A percentile compares a stretch with the other conserved stretches of the same genome.
These are phyloP conservation scores for Scolopax bukidnonensis DNA, from an alignment of 2,797 vertebrate genomes.

Conservation along the genomic window DNA sequence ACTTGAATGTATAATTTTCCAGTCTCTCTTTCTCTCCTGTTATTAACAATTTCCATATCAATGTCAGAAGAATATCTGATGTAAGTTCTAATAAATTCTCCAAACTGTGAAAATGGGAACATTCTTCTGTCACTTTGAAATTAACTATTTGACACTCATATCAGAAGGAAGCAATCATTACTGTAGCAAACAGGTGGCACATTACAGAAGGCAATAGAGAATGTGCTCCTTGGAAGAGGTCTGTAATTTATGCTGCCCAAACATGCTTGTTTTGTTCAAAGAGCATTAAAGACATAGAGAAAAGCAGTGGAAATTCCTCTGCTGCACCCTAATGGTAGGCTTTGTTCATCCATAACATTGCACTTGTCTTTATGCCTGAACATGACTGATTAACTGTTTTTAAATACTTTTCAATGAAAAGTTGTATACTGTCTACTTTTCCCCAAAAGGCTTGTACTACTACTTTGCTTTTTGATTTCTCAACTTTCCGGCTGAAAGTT, in stretches of 20 bases:
- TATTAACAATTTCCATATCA: neutral
- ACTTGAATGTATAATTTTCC: neutral
- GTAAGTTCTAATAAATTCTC: neutral
- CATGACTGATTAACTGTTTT: neutral
- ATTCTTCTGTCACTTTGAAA: neutral
- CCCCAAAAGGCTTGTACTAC: neutral
- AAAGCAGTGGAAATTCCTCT: neutral
- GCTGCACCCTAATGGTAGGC: neutral
- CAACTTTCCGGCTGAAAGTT: neutral
- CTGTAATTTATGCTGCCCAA: neutral
- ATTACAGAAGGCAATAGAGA: neutral
- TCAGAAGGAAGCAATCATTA: neutral
- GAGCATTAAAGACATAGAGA: neutral
- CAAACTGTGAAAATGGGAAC: neutral
- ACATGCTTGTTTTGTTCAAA: neutral
- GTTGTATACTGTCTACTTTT: neutral
- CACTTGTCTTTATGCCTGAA: neutral
- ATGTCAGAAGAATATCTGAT: neutral
- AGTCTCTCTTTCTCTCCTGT: neutral
- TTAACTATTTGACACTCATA: neutral
- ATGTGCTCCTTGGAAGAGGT: neutral
- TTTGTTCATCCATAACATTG: neutral
- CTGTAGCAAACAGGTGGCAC: neutral
- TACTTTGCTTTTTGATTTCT: neutral
- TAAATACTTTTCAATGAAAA: neutral